These are phyloP conservation scores for Phorcus lineatus DNA, from an alignment of 2,888 invertebrate species.

Conservation along the genomic window DNA sequence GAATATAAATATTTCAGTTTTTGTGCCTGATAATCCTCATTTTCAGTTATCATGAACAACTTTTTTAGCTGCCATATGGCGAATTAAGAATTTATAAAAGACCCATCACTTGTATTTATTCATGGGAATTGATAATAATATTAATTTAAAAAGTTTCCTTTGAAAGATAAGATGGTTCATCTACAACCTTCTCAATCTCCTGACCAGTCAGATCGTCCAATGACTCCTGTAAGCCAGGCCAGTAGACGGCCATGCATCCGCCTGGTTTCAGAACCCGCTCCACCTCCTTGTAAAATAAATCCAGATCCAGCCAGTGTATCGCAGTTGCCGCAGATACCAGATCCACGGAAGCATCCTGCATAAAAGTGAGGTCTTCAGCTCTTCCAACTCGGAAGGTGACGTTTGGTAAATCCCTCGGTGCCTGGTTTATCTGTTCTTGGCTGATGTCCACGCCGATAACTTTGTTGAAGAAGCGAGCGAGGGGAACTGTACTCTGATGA, in stretches of 20 bases:
- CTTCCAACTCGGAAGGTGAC: conserved; percentile 58
- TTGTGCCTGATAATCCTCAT: too few species aligned
- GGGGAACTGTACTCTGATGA: conserved; percentile 72
- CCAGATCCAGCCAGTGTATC: conserved; percentile 75
- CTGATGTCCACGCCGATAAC: conserved; percentile 76
- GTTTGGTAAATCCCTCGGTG: conserved; percentile 49
- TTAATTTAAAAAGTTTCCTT: too few species aligned
- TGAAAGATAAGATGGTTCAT: too few species aligned
- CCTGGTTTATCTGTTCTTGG: conserved; percentile 72
- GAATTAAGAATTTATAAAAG: too few species aligned
- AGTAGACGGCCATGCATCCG: conserved; percentile 70
- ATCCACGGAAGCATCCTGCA: conserved; percentile 45
- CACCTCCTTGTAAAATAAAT: conserved; percentile 73
- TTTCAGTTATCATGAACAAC: too few species aligned
- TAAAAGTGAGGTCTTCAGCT: conserved; percentile 69
- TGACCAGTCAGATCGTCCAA: too few species aligned
- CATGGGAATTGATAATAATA: too few species aligned
- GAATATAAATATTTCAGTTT: too few species aligned
- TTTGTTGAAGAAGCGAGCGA: conserved; percentile 72
- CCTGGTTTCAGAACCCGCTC: conserved; percentile 71
- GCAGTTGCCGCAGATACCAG: conserved; percentile 74
- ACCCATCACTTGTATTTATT: too few species aligned
- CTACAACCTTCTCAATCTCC: too few species aligned
- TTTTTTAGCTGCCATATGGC: too few species aligned
- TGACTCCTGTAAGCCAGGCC: neutral